Evolutionary conservation across 2,888 invertebrate genomes (phyloP), one percentile per base, ranked within the genome.

Genomic region (Atrina japonica): DNA sequence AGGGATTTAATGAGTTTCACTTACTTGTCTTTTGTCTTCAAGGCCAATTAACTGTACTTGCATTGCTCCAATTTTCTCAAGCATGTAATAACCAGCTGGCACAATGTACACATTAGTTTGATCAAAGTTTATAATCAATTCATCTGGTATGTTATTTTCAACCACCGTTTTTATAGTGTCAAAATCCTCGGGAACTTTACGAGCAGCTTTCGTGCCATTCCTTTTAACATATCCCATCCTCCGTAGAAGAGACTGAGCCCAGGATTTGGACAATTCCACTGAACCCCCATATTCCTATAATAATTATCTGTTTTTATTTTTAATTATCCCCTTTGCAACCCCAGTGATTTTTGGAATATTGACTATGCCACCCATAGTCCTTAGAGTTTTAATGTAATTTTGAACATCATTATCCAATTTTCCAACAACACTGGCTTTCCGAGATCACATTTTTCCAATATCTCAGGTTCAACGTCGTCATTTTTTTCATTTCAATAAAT

Each of bases 1-100:
- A 35, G 6, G 5, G 11, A 11, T 35, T 35, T 35, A 35, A 35
- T 7, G 6, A 35, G 11, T 5, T 35, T 35, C 11, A 11, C 35
- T 35, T 18, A 58, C 41, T 21, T 82, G 74, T 3, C 77, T 64
- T 41, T 80, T 79, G 61, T 80, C 76, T 2, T 77, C 77, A 14
- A 75, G 27, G 5, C 77, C 77, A 30, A 21, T 58, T 3, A 75
- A 59, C 1, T 65, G 49, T 0, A 75, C 75, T 41, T 75, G 73
- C 35, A 7, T 35, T 11, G 35, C 5, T 35, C 35, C 35, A 35
- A 11, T 11, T 35, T 35, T 11, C 35, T 35, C 35, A 7, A 7
- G 11, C 11, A 11, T 35, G 35, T 35, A 35, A 35, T 35, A 11
- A 35, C 35, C 35, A 35, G 35, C 35, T 11, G 35, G 11, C 35